Percentiles rank a stretch among this genome's conserved stretches.
Evolutionary conservation across 1,140 invertebrate species (phyloP).

Genomic region (Plectrocnemia conspersa): DNA sequence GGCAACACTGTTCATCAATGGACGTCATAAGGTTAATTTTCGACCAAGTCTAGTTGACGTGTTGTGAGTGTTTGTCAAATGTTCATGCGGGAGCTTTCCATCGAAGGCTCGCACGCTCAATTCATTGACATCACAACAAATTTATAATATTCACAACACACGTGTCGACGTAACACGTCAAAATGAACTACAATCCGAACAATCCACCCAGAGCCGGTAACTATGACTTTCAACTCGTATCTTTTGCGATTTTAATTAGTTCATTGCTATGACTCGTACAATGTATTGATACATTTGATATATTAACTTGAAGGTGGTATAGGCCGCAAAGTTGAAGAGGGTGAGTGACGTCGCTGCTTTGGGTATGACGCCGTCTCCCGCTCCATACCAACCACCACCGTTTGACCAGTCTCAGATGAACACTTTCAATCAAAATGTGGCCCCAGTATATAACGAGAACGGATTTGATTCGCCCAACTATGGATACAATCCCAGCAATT

Average conservation of each 20-base stretch:
- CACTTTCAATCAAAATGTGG: constrained; percentile 7
- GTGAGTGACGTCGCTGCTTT: constrained; percentile 62
- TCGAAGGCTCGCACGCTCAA: too few relatives aligned
- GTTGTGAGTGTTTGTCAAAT: too few relatives aligned
- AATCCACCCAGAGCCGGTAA: constrained; percentile 11
- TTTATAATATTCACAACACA: neutral
- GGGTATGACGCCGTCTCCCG: constrained; percentile 46
- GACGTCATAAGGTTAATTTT: too few relatives aligned
- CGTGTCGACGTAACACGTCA: constrained; percentile 17
- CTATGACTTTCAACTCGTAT: neutral
- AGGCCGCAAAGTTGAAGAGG: constrained; percentile 54
- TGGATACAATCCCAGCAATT: too few relatives aligned
- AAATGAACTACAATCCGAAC: constrained; percentile 18
- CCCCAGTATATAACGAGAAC: constrained; percentile 19
- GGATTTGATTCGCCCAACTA: constrained; percentile 24
- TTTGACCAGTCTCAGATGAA: constrained; percentile 16
- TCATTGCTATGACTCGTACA: neutral
- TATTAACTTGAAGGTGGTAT: constrained; percentile 30
- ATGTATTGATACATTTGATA: too few relatives aligned
- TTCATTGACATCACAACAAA: too few relatives aligned
- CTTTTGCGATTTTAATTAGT: constrained; percentile 26
- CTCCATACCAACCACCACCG: constrained; percentile 24
- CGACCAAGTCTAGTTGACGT: too few relatives aligned
- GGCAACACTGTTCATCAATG: too few relatives aligned
- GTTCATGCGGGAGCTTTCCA: too few relatives aligned